Evolutionary conservation across 1,140 invertebrate species (phyloP).

Genomic region (Papilio polytes): DNA sequence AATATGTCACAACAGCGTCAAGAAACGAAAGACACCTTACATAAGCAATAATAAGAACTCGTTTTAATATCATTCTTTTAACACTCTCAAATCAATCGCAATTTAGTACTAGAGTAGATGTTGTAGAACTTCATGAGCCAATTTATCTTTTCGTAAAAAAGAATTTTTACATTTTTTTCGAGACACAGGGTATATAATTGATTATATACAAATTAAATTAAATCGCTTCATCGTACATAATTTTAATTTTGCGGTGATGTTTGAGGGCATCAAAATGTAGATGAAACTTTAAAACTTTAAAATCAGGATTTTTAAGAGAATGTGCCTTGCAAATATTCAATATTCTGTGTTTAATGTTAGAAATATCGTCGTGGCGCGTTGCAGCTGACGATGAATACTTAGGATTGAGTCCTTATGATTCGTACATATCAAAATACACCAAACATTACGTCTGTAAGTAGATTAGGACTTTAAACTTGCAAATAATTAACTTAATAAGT

Average conservation of each 20-base stretch:
- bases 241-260: constrained; percentile 56
- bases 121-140: constrained; percentile 49
- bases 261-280: constrained; percentile 64
- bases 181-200: constrained; percentile 79
- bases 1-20: constrained; percentile 44
- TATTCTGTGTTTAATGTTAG: constrained; percentile 83
- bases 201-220: constrained; percentile 74
- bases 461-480: constrained; percentile 50
- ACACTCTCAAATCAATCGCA: constrained; percentile 58
- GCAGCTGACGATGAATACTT: constrained; percentile 53
- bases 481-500: not conserved
- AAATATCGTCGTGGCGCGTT: constrained; percentile 67
- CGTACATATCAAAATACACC: constrained; percentile 44
- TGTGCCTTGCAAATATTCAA: constrained; percentile 83
- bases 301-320: constrained; percentile 82
- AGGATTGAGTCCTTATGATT: constrained; percentile 40
- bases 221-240: constrained; percentile 57
- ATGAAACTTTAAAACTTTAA: constrained; percentile 77
- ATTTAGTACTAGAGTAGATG: constrained; percentile 68
- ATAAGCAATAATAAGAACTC: constrained; percentile 67
- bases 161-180: constrained; percentile 68
- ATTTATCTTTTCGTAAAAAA: constrained; percentile 56
- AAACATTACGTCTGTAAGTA: constrained; percentile 47
- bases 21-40: constrained; percentile 47
- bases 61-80: constrained; percentile 59